A percentile compares a stretch with the other conserved stretches of the same genome.
Conservation (phyloP, 2,797 vertebrate genomes). For the Aselliscus stoliczkanus region DNA sequence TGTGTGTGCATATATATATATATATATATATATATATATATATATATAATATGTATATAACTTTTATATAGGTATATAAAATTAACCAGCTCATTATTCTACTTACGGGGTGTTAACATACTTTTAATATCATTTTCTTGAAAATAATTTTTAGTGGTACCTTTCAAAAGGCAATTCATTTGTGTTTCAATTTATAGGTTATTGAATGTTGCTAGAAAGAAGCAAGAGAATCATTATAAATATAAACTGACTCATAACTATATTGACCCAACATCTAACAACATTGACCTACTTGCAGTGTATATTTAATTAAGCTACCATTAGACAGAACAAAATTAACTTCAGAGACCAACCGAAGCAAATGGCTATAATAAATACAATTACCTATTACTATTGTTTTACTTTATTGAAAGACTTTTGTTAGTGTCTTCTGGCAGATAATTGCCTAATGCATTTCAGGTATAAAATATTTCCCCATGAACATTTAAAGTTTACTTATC, state of each 20-base stretch:
- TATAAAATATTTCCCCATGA: background rate
- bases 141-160: constrained; percentile 35
- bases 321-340: constrained; percentile 43
- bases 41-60: background rate
- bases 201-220: constrained; percentile 63
- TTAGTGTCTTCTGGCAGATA: constrained; percentile 48
- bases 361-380: constrained; percentile 55
- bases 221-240: constrained; percentile 55
- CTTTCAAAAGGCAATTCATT: constrained; percentile 18
- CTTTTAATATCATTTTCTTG: constrained; percentile 1
- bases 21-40: background rate
- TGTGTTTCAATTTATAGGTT: constrained; percentile 54
- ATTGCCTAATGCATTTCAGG: constrained; percentile 39
- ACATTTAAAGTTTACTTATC: constrained; percentile 3
- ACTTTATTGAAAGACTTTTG: constrained; percentile 38
- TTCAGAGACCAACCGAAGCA: constrained; percentile 30
- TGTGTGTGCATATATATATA: too few species aligned
- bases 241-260: constrained; percentile 59
- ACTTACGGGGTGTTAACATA: background rate
- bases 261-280: constrained; percentile 58
- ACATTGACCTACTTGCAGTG: constrained; percentile 57
- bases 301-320: constrained; percentile 70
- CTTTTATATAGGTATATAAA: background rate
- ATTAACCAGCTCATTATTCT: background rate
- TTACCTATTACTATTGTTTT: constrained; percentile 23